Base-by-base conservation (phyloP, 2,888 invertebrate genomes). In the Philhelius pedissequus region DNA sequence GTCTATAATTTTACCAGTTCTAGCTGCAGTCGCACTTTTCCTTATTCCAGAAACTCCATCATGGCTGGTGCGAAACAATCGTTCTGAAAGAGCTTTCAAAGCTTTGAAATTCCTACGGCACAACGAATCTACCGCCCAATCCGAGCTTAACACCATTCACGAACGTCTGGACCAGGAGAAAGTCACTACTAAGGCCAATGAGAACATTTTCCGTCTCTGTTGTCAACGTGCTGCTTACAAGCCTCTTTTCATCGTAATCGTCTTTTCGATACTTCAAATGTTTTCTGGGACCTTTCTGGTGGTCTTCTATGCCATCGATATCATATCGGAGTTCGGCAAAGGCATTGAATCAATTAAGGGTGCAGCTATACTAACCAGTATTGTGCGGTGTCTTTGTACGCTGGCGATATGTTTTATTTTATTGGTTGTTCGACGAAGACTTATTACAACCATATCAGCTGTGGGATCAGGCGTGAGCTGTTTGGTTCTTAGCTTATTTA, bases 221-320 rank as follows among this genome's bases (percentile, higher is more conserved):
- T 92, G 91, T 13, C 92, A 94, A 66, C 92, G 94, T 0, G 93
- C 94, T 20, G 94, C 95, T 0, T 89, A 95, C 6, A 96, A 96
- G 88, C 96, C 96, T 0, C 92, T 96, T 70, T 90, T 95, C 9
- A 94, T 96, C 54, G 95, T 96, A 88, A 95, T 95, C 88, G 92
- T 94, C 0, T 96, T 96, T 91, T 95, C 95, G 89, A 90, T 95
- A 87, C 92, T 96, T 83, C 96, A 96, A 90, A 94, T 95, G 86
- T 91, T 95, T 45, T 95, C 95, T 4, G 96, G 96, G 60, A 96
- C 96, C 18, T 96, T 95, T 88, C 93, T 96, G 13, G 94, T 96
- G 73, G 95, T 96, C 71, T 96, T 96, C 91, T 96, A 96, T 89
- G 96, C 96, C 0, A 95, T 96, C 0, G 95, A 96, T 87, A 95